phyloP scores from a whole-genome alignment of 1,140 invertebrate species.

The Drosophila nannoptera region DNA sequence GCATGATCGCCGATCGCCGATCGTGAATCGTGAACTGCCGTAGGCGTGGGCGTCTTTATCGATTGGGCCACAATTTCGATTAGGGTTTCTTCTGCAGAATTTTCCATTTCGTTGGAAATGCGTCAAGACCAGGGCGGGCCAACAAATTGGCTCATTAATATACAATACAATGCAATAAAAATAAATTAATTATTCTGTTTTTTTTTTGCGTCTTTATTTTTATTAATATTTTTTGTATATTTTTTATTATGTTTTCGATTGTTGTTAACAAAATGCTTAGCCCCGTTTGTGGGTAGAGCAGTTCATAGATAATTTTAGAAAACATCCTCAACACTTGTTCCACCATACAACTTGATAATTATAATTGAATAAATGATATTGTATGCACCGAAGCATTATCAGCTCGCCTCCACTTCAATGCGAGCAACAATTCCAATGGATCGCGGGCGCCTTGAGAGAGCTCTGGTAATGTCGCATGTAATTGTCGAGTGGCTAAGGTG shows the following conservation, averaged over 20 bases:
- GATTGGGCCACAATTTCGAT: no score
- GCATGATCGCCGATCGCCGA: slow-evolving; percentile 71
- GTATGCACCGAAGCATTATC: slow-evolving; percentile 40
- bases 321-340: slow-evolving; percentile 22
- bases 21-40: background rate
- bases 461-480: slow-evolving; percentile 30
- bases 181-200: no score
- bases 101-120: slow-evolving; percentile 56
- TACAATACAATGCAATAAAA: slow-evolving; percentile 61
- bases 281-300: slow-evolving; percentile 26
- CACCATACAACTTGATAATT: slow-evolving; percentile 32
- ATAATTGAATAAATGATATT: slow-evolving; percentile 47
- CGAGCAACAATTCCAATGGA: slow-evolving; percentile 13
- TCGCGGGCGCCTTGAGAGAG: slow-evolving; percentile 1
- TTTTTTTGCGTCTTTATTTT: no score
- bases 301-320: slow-evolving; percentile 58
- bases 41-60: background rate
- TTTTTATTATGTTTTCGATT: slow-evolving; percentile 31
- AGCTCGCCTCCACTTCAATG: slow-evolving; percentile 20
- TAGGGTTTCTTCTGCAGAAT: slow-evolving; percentile 40
- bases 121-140: slow-evolving; percentile 55
- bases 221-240: background rate
- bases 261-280: slow-evolving; percentile 64
- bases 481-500: slow-evolving; percentile 19
- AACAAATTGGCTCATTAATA: slow-evolving; percentile 66